These are phyloP conservation scores for Drosophila kambysellisi DNA, from an alignment of 2,888 invertebrate genomes.

Conservation along the genomic window DNA sequence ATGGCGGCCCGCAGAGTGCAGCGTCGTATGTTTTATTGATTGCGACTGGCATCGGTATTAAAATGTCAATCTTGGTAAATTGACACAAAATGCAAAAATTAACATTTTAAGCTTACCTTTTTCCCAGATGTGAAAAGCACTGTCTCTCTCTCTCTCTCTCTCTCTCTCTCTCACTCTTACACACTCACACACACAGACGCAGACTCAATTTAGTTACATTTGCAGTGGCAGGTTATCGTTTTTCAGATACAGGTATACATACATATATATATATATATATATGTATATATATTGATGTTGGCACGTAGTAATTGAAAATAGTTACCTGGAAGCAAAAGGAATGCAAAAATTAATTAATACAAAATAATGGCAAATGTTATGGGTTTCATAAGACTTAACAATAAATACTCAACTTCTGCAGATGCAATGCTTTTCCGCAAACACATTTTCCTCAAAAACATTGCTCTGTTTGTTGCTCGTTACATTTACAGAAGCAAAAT, in stretches of 20 bases:
- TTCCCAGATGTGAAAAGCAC: neutral
- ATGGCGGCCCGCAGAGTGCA: slow-evolving; percentile 13
- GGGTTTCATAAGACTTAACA: slow-evolving; percentile 5
- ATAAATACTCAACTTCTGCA: neutral
- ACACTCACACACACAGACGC: neutral
- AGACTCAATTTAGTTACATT: too few species aligned
- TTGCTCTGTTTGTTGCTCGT: neutral
- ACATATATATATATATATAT: too few species aligned
- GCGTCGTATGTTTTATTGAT: slow-evolving; percentile 26
- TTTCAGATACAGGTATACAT: neutral
- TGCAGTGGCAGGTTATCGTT: neutral
- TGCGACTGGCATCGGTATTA: slow-evolving; percentile 15
- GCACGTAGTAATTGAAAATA: slow-evolving; percentile 8
- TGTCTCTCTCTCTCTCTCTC: neutral
- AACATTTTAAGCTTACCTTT: slow-evolving; percentile 35
- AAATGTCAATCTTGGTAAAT: neutral
- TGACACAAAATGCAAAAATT: slow-evolving; percentile 21
- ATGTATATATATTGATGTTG: neutral
- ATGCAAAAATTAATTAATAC: slow-evolving; percentile 16
- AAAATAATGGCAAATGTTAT: slow-evolving; percentile 27
- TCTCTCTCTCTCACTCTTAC: neutral
- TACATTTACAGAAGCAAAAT: neutral
- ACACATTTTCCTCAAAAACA: slow-evolving; percentile 14
- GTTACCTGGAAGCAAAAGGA: slow-evolving; percentile 58
- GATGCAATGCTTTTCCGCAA: neutral